Evolutionary conservation across 2,888 invertebrate species (phyloP).

Genomic region (Plemyria rubiginata): DNA sequence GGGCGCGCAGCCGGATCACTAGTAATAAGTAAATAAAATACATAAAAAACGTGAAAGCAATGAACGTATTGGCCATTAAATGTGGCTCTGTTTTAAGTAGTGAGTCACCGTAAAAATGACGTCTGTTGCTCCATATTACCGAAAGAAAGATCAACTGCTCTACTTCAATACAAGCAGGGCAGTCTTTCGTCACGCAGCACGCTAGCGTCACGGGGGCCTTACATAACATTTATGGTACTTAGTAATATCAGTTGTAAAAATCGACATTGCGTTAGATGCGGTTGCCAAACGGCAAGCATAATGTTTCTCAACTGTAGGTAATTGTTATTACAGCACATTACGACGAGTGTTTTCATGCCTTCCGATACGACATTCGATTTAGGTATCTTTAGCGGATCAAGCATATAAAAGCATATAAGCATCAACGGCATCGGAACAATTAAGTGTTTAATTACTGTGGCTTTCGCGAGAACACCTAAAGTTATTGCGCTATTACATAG

Average conservation of each 20-base stretch:
- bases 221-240: constrained; percentile 29
- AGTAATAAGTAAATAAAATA: too few relatives aligned
- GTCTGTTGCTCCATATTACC: background rate
- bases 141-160: background rate
- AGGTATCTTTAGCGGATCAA: background rate
- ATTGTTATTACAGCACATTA: constrained; percentile 42
- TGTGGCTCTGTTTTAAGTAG: too few relatives aligned
- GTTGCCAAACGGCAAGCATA: constrained; percentile 46
- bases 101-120: background rate
- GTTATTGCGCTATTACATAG: too few relatives aligned
- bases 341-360: constrained; percentile 33
- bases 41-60: too few relatives aligned
- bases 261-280: constrained; percentile 46
- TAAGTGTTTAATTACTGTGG: too few relatives aligned
- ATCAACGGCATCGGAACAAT: too few relatives aligned
- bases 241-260: constrained; percentile 39
- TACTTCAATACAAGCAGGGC: background rate
- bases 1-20: too few relatives aligned
- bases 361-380: constrained; percentile 2
- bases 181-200: constrained; percentile 15
- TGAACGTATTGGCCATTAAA: too few relatives aligned
- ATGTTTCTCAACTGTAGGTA: constrained; percentile 41
- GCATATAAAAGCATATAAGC: too few relatives aligned
- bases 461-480: too few relatives aligned
- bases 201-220: constrained; percentile 18